Conservation (phyloP, 2,797 vertebrate genomes). For the Alcedo atthis region DNA sequence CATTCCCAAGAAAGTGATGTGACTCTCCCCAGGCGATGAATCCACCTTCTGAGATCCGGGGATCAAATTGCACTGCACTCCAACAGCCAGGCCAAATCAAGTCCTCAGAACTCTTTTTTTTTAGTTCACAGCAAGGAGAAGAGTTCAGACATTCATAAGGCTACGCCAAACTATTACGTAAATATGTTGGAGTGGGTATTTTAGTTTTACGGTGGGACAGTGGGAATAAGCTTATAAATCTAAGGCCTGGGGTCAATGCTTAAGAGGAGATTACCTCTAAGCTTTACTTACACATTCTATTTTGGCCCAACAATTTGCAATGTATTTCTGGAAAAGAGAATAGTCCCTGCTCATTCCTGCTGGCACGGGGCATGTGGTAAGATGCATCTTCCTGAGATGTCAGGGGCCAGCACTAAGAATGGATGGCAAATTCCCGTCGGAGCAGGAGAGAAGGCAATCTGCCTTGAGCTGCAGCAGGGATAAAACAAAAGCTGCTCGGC, state of each 20-base stretch:
- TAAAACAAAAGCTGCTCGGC: conserved; percentile 32
- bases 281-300: conserved; percentile 69
- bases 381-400: conserved; percentile 7
- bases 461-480: neutral
- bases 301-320: conserved; percentile 56
- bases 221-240: conserved; percentile 65
- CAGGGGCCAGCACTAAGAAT: conserved; percentile 3
- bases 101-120: neutral
- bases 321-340: conserved; percentile 51
- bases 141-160: neutral
- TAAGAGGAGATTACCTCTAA: conserved; percentile 68
- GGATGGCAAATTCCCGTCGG: neutral
- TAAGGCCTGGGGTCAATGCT: conserved; percentile 22
- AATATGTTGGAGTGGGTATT: conserved; percentile 23
- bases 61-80: conserved; percentile 27
- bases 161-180: neutral
- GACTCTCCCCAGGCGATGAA: conserved; percentile 49
- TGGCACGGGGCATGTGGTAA: neutral
- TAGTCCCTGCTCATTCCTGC: neutral
- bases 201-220: conserved; percentile 58
- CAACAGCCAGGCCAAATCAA: conserved; percentile 16
- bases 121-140: neutral
- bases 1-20: conserved; percentile 64
- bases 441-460: neutral
- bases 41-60: conserved; percentile 4